Evolutionary conservation across 2,797 vertebrate species (phyloP).

Genomic region (Spinibarbus caldwelli): DNA sequence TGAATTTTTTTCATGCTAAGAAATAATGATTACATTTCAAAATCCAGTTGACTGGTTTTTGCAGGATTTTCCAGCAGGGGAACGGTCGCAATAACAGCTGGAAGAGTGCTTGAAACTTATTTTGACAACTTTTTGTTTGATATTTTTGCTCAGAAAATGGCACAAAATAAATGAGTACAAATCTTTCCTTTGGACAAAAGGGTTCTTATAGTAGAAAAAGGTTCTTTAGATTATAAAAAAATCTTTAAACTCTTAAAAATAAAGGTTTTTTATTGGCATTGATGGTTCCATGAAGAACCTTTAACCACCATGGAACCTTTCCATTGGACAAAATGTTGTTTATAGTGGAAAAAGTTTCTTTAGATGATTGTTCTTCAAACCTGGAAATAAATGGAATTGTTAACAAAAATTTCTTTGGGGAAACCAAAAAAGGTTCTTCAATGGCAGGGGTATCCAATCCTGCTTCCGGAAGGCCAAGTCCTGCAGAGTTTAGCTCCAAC

Average conservation of each 20-base stretch:
- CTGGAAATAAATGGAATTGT: not conserved
- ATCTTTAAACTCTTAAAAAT: no score
- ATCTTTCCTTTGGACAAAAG: not conserved
- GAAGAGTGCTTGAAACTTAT: no score
- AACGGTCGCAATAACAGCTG: not conserved
- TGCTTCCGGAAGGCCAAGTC: not conserved
- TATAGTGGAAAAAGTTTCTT: no score
- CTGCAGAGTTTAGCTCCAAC: not conserved
- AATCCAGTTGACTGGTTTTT: not conserved
- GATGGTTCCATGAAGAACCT: not conserved
- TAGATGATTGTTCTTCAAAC: not conserved
- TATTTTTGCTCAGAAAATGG: not conserved
- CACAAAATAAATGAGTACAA: not conserved
- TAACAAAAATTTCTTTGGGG: no score
- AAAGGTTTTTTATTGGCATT: no score
- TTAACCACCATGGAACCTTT: no score
- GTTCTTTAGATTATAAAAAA: no score
- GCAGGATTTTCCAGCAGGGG: not conserved
- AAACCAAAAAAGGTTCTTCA: not conserved
- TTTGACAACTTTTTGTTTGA: not conserved
- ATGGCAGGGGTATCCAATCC: not conserved
- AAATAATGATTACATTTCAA: not conserved
- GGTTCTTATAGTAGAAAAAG: not conserved
- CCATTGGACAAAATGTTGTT: no score
- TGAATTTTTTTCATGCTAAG: not conserved